A percentile compares a stretch with the other conserved stretches of the same genome.
These are phyloP conservation scores for Bombus picipes DNA, from an alignment of 1,140 invertebrate species.

Conservation along the genomic window DNA sequence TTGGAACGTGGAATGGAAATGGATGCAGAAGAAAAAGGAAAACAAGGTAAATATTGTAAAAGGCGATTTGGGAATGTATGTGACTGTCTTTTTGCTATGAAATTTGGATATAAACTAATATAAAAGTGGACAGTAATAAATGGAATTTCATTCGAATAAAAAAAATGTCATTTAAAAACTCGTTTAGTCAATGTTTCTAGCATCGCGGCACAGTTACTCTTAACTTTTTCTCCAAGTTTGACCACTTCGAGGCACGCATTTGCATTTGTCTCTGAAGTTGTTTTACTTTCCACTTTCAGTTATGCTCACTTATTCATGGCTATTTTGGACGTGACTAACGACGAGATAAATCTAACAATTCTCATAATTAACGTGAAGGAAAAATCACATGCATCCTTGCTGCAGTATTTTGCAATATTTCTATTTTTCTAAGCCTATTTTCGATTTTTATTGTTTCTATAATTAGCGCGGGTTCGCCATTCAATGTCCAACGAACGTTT, in stretches of 20 bases:
- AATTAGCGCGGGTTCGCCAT: too few relatives aligned
- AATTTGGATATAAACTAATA: background rate
- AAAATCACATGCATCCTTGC: too few relatives aligned
- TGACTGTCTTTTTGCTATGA: background rate
- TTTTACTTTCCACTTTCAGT: conserved; percentile 29
- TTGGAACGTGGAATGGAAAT: background rate
- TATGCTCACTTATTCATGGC: conserved; percentile 1
- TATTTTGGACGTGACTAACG: background rate
- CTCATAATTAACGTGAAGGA: background rate
- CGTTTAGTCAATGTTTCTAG: background rate
- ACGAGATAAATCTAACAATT: background rate
- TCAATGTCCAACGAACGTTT: background rate
- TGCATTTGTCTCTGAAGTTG: conserved; percentile 35
- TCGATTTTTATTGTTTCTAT: too few relatives aligned
- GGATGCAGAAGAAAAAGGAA: background rate
- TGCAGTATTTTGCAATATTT: background rate
- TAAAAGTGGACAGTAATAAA: too few relatives aligned
- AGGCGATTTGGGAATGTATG: background rate
- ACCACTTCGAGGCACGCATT: conserved; percentile 6
- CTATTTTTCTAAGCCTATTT: background rate
- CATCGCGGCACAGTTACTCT: background rate
- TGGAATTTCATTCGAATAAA: background rate
- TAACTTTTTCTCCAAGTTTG: conserved; percentile 22
- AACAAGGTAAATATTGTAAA: background rate
- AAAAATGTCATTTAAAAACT: background rate